Evolutionary conservation across 2,797 vertebrate species (phyloP).

Genomic region (Micrastur ruficollis): DNA sequence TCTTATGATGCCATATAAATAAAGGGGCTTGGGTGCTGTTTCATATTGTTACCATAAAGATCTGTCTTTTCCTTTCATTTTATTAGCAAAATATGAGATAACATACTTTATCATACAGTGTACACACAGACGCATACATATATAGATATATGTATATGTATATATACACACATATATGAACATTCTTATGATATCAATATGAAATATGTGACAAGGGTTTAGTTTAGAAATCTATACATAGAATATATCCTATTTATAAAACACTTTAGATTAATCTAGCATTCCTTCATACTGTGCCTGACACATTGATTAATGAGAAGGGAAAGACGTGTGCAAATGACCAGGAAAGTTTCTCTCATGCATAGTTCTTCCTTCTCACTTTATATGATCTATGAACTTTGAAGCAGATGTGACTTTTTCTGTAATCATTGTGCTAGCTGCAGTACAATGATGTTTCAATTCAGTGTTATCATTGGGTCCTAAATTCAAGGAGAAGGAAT

Average conservation of each 20-base stretch:
- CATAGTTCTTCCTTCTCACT: neutral
- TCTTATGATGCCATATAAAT: neutral
- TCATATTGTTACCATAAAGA: neutral
- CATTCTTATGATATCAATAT: neutral
- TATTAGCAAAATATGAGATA: neutral
- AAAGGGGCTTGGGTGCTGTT: neutral
- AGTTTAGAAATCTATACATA: neutral
- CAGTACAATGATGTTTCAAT: constrained; percentile 29
- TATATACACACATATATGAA: neutral
- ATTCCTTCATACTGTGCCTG: neutral
- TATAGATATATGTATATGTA: neutral
- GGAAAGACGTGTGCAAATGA: constrained; percentile 38
- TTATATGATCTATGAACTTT: neutral
- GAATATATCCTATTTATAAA: neutral
- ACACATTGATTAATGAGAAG: constrained; percentile 60
- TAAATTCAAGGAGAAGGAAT: neutral
- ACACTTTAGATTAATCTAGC: neutral
- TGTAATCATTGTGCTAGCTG: neutral
- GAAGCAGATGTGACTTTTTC: neutral
- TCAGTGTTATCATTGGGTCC: neutral
- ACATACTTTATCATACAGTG: neutral
- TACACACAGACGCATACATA: neutral
- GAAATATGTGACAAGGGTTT: neutral
- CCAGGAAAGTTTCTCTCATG: constrained; percentile 25
- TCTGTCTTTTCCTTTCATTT: neutral